These are phyloP conservation scores for Eublepharis macularius DNA, from an alignment of 2,113 vertebrate species.

Conservation along the genomic window DNA sequence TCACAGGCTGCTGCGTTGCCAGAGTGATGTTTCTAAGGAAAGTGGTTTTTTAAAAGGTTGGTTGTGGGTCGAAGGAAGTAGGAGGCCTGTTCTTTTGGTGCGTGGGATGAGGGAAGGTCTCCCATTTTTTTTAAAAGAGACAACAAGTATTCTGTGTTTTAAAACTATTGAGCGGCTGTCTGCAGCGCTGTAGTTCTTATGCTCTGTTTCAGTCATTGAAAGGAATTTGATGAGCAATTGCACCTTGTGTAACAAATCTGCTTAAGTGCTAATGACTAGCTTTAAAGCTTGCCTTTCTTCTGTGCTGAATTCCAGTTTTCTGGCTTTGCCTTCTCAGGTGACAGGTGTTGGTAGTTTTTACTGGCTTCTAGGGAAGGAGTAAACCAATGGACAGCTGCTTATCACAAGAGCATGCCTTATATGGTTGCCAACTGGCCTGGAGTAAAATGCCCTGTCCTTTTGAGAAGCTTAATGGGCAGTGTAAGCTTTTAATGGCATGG, in stretches of 20 bases:
- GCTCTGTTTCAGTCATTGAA: not conserved
- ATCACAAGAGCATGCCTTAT: not conserved
- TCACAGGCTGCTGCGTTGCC: not conserved
- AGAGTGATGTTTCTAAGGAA: not conserved
- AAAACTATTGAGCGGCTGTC: slow-evolving; percentile 16
- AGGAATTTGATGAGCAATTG: slow-evolving; percentile 37
- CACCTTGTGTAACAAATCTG: slow-evolving; percentile 44
- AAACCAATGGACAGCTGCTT: not conserved
- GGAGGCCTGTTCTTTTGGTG: not conserved
- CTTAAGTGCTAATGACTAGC: slow-evolving; percentile 40
- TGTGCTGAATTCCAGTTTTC: not conserved
- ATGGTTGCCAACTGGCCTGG: too few species aligned
- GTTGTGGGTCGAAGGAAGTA: not conserved
- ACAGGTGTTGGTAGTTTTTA: not conserved
- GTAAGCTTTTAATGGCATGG: too few species aligned
- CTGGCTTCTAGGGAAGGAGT: not conserved
- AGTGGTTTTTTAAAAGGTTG: not conserved
- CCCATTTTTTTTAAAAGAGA: not conserved
- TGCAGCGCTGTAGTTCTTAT: slow-evolving; percentile 5
- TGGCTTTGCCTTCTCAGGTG: slow-evolving; percentile 1
- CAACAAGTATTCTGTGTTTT: not conserved
- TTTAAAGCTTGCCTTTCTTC: not conserved
- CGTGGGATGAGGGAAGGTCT: too few species aligned
- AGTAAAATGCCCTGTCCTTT: too few species aligned
- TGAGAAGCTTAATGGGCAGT: too few species aligned